These are phyloP conservation scores for Lepidocyrtoides sp. DNA, from an alignment of 2,888 invertebrate genomes.

Conservation along the genomic window DNA sequence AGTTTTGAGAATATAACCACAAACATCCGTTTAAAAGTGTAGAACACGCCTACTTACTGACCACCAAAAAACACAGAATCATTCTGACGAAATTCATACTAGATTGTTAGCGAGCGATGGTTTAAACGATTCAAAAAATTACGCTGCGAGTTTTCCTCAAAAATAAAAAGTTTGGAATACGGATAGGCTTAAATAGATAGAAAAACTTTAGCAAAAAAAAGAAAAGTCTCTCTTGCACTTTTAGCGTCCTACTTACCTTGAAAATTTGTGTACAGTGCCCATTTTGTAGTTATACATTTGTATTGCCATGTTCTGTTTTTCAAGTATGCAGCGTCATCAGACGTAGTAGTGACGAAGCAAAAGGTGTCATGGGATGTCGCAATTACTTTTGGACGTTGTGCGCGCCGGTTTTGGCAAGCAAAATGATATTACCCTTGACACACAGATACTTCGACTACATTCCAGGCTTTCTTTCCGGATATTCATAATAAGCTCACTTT, in stretches of 20 bases:
- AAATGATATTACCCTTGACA: constrained; percentile 57
- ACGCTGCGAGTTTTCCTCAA: background rate
- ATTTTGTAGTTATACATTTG: too few species aligned
- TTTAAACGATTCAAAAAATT: background rate
- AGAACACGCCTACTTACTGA: background rate
- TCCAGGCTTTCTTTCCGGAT: constrained; percentile 60
- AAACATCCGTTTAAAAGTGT: background rate
- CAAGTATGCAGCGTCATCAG: too few species aligned
- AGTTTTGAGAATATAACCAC: too few species aligned
- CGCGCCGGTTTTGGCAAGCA: constrained; percentile 42
- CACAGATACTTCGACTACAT: constrained; percentile 69
- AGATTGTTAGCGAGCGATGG: background rate
- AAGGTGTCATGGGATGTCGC: constrained; percentile 66
- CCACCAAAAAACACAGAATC: background rate
- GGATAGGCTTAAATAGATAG: too few species aligned
- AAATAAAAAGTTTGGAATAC: background rate
- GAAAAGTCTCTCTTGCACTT: too few species aligned
- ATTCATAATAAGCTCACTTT: constrained; percentile 59
- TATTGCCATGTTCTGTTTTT: too few species aligned
- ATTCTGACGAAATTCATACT: background rate
- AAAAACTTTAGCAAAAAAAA: too few species aligned
- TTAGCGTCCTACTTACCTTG: too few species aligned
- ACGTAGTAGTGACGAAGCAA: too few species aligned
- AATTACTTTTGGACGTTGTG: constrained; percentile 49
- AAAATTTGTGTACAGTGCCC: too few species aligned